Evolutionary conservation across 37 sponge, comb jelly and placozoan genomes (phyloP), one percentile per base, ranked within the genome.

Genomic region (Lycopodina hypogea): DNA sequence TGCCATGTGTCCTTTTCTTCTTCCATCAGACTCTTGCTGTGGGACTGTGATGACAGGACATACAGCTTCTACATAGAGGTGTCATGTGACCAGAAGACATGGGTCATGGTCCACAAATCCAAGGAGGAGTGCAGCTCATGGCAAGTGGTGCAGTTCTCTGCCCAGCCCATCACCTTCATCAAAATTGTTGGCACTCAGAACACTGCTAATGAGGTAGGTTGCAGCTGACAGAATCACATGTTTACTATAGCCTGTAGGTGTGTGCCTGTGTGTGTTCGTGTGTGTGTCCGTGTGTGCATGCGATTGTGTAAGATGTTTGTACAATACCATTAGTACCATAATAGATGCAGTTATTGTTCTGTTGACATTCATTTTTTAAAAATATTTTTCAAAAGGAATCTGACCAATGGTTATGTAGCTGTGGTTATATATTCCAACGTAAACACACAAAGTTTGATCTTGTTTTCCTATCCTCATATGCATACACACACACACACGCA

Each of bases 41-140:
- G 97, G 97, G 97, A 97, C 69, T 84, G 90, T 73, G 97, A 97
- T 87, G 95, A 86, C 40, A 66, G 97, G 39, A 68, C 80, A 24
- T 97, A 97, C 74, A 83, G 83, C 56, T 95, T 85, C 76, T 84
- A 81, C 69, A 84, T 95, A 28, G 93, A 92, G 26, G 89, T 95
- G 19, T 88, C 93, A 18, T 77, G 76, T 35, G 92, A 92, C 56
- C 85, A 95, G 72, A 78, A 80, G 52, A 77, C 37, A 8, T 95
- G 93, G 93, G 75, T 57, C 4, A 88, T 94, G 21, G 78, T 80
- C 0, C 84, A 93, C 80, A 89, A 78, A 33, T 65, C 80, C 28
- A 65, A 72, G 37, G 87, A 93, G 35, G 21, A 22, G 9, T 90
- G 90, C 80, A 84, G 92, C 66, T 94, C 97, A 23, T 97, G 94